Conservation (phyloP, 2,888 invertebrate species). For the Daptonema setosum region DNA sequence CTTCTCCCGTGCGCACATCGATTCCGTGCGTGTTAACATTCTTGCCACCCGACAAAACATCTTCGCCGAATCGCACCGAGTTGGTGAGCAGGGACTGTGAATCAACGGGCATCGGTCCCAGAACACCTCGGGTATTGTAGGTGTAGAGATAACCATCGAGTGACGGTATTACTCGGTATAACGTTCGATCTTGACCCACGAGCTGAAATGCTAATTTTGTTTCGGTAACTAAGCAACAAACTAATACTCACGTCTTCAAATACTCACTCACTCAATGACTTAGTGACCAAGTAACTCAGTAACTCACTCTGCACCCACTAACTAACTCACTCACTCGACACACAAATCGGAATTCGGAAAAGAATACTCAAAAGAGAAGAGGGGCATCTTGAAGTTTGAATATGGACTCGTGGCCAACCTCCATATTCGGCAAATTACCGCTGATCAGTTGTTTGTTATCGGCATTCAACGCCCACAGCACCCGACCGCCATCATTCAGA, state of each 20-base stretch:
- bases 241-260: too few species aligned
- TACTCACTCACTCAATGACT: too few species aligned
- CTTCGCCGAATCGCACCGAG: neutral
- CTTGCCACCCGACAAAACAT: neutral
- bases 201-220: neutral
- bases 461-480: neutral
- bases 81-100: neutral
- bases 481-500: neutral
- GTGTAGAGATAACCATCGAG: neutral
- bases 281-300: neutral
- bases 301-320: neutral
- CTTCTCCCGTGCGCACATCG: neutral
- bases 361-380: too few species aligned
- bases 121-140: neutral
- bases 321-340: neutral
- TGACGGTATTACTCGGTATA: neutral
- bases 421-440: neutral
- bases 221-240: too few species aligned
- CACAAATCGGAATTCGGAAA: neutral
- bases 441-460: neutral
- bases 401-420: too few species aligned
- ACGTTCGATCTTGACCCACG: neutral
- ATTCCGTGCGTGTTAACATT: neutral
- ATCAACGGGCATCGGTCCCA: neutral
- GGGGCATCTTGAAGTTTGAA: too few species aligned